Conservation (phyloP, 2,113 vertebrate genomes). For the Oncorhynchus gorbuscha region DNA sequence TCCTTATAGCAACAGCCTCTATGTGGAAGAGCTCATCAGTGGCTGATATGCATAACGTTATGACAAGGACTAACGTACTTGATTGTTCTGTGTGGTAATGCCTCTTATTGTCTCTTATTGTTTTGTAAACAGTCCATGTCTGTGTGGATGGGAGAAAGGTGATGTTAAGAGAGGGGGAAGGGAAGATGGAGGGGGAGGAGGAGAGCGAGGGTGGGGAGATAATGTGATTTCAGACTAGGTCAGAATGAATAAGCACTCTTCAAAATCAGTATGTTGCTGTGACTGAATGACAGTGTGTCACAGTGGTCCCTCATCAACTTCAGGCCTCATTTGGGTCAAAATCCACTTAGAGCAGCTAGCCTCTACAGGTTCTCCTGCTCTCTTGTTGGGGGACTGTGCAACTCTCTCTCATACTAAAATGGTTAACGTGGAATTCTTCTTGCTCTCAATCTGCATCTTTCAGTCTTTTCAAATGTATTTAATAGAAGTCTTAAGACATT, state of each 20-base stretch:
- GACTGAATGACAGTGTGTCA: slow-evolving; percentile 26
- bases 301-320: slow-evolving; percentile 32
- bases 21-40: no score
- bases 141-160: neutral
- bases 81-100: neutral
- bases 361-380: slow-evolving; percentile 33
- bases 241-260: slow-evolving; percentile 4
- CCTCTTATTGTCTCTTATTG: neutral
- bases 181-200: neutral
- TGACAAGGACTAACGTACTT: no score
- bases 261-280: slow-evolving; percentile 25
- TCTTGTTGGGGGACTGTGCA: neutral
- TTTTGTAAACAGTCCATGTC: neutral
- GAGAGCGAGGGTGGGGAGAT: neutral
- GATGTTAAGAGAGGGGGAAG: neutral
- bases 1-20: neutral
- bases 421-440: no score
- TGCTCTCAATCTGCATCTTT: no score
- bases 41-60: no score
- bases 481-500: no score
- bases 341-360: slow-evolving; percentile 56
- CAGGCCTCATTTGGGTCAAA: slow-evolving; percentile 46
- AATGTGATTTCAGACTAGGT: neutral
- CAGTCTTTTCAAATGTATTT: no score
- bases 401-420: neutral